Evolutionary conservation across 1,140 invertebrate species (phyloP), one percentile per base, ranked within the genome.

Genomic region (Sminthurides bifidus): DNA sequence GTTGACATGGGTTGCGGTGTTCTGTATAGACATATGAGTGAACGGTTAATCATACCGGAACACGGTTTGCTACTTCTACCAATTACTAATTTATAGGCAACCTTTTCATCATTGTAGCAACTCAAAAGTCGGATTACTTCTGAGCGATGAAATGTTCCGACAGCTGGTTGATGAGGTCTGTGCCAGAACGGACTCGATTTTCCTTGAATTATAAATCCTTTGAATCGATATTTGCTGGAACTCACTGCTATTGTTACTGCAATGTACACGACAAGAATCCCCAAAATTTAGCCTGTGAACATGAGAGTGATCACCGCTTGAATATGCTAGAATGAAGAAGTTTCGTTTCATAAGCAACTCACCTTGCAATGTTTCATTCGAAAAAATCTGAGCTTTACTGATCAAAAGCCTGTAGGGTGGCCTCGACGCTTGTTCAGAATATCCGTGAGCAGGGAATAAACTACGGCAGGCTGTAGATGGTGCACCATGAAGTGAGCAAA

Each of bases 161-260:
- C 43, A 15, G 52, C 24, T 26, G 21, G 38, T 27, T 53, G 52
- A 1, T 23, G 21, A 12, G n/a, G 2, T 40, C 12, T 26, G 14
- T 30, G 35, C 52, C 52, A 53, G n/a, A 26, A 26, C 10, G 37
- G 21, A 15, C 37, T 43, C 1, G 35, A 26, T 26, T 53, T 53
- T 4, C 37, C 52, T 19, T 43, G 19, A 19, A 53, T n/a, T 6
- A 53, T 26, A 24, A 43, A 53, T 15, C 52, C 52, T 43, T 53
- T 53, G 52, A 53, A 53, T 1, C 14, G 52, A 31, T 26, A 15
- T 43, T n/a, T 21, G 2, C 21, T 24, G n/a, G 35, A 30, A 4
- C 17, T 24, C n/a, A 40, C 21, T 19, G 10, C 35, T n/a, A 43
- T 43, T 10, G 37, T 43, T 15, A 40, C 40, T 43, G 19, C 2